Evolutionary conservation across 2,113 vertebrate genomes (phyloP).

Genomic region (Chionodraco myersi): DNA sequence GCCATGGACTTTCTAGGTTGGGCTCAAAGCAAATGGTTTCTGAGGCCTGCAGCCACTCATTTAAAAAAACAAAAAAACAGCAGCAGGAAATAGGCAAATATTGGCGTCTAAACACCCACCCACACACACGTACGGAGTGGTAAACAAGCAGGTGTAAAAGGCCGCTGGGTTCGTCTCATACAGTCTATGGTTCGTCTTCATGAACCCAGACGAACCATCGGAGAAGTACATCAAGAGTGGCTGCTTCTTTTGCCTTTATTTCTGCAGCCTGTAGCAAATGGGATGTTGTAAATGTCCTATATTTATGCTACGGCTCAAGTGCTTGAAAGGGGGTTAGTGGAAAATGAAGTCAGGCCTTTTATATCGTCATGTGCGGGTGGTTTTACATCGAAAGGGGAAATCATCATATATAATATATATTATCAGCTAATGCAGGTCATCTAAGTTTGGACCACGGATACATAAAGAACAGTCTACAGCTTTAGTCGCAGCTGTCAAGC

Average conservation of each 20-base stretch:
- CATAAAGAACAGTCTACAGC: too few relatives aligned
- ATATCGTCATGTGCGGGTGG: too few relatives aligned
- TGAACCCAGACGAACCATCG: background rate
- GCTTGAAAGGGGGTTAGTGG: background rate
- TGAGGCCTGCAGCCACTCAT: background rate
- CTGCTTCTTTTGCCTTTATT: background rate
- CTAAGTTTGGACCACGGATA: too few relatives aligned
- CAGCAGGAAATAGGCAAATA: conserved; percentile 39
- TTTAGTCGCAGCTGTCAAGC: too few relatives aligned
- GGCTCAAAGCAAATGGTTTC: background rate
- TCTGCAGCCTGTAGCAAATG: background rate
- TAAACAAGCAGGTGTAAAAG: conserved; percentile 32
- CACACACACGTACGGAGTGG: conserved; percentile 32
- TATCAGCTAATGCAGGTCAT: too few relatives aligned
- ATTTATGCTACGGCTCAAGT: background rate
- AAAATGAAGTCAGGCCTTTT: too few relatives aligned
- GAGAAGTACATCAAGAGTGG: background rate
- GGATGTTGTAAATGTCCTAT: background rate
- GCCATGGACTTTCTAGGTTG: background rate
- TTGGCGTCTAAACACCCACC: conserved; percentile 38
- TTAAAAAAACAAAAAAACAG: background rate
- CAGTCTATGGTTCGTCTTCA: conserved; percentile 25
- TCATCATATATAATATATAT: too few relatives aligned
- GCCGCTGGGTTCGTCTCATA: conserved; percentile 29
- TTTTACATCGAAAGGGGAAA: too few relatives aligned